Conservation (phyloP, 2,797 vertebrate species). For the Lacerta agilis region DNA sequence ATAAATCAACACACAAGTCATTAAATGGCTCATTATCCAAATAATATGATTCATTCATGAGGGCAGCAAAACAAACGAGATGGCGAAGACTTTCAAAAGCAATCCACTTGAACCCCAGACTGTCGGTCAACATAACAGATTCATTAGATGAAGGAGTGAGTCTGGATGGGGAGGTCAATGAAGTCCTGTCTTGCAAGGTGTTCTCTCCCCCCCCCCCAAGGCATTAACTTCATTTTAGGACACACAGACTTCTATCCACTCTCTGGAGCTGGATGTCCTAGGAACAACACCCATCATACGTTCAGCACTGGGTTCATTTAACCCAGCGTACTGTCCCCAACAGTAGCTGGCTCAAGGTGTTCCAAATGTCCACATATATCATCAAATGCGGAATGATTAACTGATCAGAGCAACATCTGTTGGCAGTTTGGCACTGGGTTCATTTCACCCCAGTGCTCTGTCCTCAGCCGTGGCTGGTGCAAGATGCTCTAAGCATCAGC, state of each 20-base stretch:
- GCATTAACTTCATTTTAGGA: slow-evolving; percentile 50
- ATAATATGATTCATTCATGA: slow-evolving; percentile 81
- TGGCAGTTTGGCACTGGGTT: too few species aligned
- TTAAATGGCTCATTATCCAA: slow-evolving; percentile 86
- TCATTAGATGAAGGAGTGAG: slow-evolving; percentile 57
- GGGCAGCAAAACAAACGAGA: slow-evolving; percentile 69
- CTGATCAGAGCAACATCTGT: too few species aligned
- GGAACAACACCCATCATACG: too few species aligned
- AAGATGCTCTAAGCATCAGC: too few species aligned
- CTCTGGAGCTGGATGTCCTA: neutral
- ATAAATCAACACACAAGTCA: slow-evolving; percentile 87
- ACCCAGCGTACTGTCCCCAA: neutral
- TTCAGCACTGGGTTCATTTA: neutral
- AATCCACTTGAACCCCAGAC: slow-evolving; percentile 48
- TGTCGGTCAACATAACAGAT: slow-evolving; percentile 74
- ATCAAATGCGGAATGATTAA: too few species aligned
- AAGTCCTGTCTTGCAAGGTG: slow-evolving; percentile 5
- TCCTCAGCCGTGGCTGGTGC: too few species aligned
- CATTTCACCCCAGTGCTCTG: too few species aligned
- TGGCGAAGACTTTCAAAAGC: slow-evolving; percentile 61
- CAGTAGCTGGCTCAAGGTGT: neutral
- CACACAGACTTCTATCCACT: neutral
- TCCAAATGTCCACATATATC: neutral
- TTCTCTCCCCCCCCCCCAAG: neutral
- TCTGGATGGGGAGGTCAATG: slow-evolving; percentile 68